These are phyloP conservation scores for Leptoclinus maculatus DNA, from an alignment of 2,797 vertebrate genomes.

Conservation along the genomic window DNA sequence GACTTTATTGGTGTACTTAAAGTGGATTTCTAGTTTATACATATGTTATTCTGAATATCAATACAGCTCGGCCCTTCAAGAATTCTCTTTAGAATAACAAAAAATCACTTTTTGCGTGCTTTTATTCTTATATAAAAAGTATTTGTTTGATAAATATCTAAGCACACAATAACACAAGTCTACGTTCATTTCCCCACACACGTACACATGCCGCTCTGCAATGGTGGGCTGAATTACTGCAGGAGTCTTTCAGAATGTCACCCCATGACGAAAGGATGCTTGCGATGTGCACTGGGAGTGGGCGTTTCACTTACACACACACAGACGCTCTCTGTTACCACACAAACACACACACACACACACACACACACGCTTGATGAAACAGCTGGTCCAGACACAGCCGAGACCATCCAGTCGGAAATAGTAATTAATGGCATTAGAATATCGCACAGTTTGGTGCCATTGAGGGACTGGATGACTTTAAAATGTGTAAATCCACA, in stretches of 20 bases:
- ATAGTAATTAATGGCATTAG: constrained; percentile 87
- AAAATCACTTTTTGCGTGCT: not conserved
- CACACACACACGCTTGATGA: constrained; percentile 65
- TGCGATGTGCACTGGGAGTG: constrained; percentile 59
- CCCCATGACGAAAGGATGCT: constrained; percentile 62
- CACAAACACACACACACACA: constrained; percentile 18
- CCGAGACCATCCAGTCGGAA: constrained; percentile 85
- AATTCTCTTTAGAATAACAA: constrained; percentile 16
- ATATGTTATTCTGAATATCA: not conserved
- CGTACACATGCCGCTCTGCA: constrained; percentile 21
- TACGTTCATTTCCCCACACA: constrained; percentile 21
- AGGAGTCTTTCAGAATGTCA: constrained; percentile 64
- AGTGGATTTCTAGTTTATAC: not conserved
- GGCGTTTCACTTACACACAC: constrained; percentile 49
- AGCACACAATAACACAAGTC: not conserved
- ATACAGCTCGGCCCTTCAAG: not conserved
- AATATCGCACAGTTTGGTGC: constrained; percentile 82
- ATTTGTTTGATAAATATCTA: constrained; percentile 17
- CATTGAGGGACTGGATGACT: constrained; percentile 82
- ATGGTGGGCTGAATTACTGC: constrained; percentile 64
- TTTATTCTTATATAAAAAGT: constrained; percentile 1
- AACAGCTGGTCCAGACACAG: constrained; percentile 85
- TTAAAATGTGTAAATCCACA: constrained; percentile 84
- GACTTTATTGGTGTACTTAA: not conserved
- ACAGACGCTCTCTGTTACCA: constrained; percentile 17